A percentile compares a stretch with the other conserved stretches of the same genome.
Conservation (phyloP, 92 coral and sea anemone genomes). For the Palythoa heliodiscus region DNA sequence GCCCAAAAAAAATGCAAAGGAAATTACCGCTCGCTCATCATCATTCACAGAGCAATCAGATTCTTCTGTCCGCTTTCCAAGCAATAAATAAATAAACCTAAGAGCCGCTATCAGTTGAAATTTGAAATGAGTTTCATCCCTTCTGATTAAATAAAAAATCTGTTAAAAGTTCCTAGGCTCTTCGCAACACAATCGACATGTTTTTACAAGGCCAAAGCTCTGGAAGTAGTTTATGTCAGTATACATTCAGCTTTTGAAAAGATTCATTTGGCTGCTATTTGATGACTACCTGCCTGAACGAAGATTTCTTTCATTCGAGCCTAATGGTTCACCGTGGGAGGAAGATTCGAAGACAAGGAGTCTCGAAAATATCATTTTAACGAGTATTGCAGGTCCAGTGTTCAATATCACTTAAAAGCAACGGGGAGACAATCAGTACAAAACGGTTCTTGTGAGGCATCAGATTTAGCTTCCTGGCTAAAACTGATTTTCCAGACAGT, state of each 20-base stretch:
- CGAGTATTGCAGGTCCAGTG: conserved; percentile 25
- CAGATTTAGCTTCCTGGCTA: not conserved
- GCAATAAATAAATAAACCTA: conserved; percentile 23
- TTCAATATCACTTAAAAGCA: conserved; percentile 18
- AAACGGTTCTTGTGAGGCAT: not conserved
- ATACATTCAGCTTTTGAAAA: conserved; percentile 19
- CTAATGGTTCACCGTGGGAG: conserved; percentile 26
- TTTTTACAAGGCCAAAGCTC: not conserved
- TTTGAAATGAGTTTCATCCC: not conserved
- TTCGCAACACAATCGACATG: not conserved
- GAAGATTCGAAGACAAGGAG: conserved; percentile 15
- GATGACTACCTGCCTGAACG: not conserved
- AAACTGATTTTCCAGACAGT: not conserved
- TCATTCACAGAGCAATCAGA: conserved; percentile 34
- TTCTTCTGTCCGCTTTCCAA: not conserved
- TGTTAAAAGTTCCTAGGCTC: not conserved
- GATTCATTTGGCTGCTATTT: conserved; percentile 23
- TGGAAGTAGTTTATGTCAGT: not conserved
- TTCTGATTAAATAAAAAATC: not conserved
- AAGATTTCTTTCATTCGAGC: not conserved
- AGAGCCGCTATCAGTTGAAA: conserved; percentile 31
- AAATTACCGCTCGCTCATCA: conserved; percentile 33
- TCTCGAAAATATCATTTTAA: conserved; percentile 29
- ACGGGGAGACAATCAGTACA: not conserved
- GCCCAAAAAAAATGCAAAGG: conserved; percentile 29